Conservation (phyloP, 92 coral and sea anemone species). For the Heliopora coerulea region DNA sequence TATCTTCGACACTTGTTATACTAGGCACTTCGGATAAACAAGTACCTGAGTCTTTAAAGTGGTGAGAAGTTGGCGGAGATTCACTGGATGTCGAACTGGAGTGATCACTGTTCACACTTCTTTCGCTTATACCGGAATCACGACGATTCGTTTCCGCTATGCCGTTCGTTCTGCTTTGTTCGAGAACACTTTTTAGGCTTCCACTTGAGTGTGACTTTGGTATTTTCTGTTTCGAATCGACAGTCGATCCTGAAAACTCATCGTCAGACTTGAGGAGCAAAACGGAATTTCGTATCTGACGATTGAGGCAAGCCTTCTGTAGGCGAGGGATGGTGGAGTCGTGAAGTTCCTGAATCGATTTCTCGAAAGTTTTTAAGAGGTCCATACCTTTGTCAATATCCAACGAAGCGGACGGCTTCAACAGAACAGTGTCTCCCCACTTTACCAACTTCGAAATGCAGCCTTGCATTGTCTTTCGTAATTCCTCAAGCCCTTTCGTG, state of each 20-base stretch:
- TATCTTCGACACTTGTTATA: slow-evolving; percentile 40
- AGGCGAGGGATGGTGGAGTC: slow-evolving; percentile 80
- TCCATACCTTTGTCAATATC: slow-evolving; percentile 81
- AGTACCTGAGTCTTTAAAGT: slow-evolving; percentile 32
- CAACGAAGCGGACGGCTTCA: slow-evolving; percentile 76
- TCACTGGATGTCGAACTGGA: slow-evolving; percentile 51
- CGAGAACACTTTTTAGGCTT: slow-evolving; percentile 66
- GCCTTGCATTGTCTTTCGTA: slow-evolving; percentile 80
- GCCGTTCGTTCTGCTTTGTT: slow-evolving; percentile 51
- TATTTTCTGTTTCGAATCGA: slow-evolving; percentile 24
- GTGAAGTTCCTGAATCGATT: slow-evolving; percentile 74
- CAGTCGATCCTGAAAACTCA: not conserved
- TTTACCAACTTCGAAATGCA: slow-evolving; percentile 73
- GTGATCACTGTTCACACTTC: slow-evolving; percentile 65
- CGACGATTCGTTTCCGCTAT: slow-evolving; percentile 59
- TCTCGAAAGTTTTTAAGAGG: slow-evolving; percentile 61
- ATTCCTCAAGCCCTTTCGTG: slow-evolving; percentile 62
- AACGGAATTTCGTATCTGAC: slow-evolving; percentile 90
- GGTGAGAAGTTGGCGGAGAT: slow-evolving; percentile 55
- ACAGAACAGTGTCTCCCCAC: slow-evolving; percentile 89
- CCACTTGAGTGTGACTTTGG: slow-evolving; percentile 61
- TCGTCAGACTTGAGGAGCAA: slow-evolving; percentile 60
- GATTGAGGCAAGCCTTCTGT: slow-evolving; percentile 75
- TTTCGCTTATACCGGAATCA: slow-evolving; percentile 97
- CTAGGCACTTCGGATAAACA: slow-evolving; percentile 30